phyloP scores from a whole-genome alignment of 2,797 vertebrate genomes.

The Cryptoblepharus egeriae region DNA sequence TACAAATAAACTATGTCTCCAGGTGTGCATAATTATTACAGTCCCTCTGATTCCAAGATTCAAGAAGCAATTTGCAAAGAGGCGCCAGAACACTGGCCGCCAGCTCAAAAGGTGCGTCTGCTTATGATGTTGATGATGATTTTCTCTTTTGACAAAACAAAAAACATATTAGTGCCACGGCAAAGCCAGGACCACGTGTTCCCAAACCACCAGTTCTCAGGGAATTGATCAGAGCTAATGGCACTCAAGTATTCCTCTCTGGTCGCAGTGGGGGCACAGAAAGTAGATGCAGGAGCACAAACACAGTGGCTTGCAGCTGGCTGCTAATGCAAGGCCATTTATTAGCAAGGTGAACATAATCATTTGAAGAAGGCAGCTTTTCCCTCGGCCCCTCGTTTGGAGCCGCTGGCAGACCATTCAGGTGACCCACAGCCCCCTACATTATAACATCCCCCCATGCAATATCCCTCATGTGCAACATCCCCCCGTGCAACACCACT shows the following conservation, averaged over 20 bases:
- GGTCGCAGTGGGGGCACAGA: not conserved
- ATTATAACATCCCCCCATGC: too few species aligned
- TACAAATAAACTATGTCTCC: not conserved
- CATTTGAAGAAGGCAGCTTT: not conserved
- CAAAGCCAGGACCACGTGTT: not conserved
- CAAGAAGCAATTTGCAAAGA: not conserved
- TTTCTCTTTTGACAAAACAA: not conserved
- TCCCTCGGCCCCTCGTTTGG: not conserved
- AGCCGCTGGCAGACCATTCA: too few species aligned
- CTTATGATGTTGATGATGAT: not conserved
- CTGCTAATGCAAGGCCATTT: not conserved
- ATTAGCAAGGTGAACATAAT: not conserved
- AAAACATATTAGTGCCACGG: not conserved
- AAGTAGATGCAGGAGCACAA: not conserved
- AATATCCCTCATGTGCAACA: too few species aligned
- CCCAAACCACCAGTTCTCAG: not conserved
- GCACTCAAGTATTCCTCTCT: not conserved
- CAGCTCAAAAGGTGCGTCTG: too few species aligned
- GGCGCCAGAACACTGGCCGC: not conserved
- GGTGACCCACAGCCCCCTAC: not conserved
- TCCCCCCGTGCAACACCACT: too few species aligned
- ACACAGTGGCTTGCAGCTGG: not conserved
- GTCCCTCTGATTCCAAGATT: not conserved
- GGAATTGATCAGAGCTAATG: not conserved
- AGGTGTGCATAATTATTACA: not conserved